phyloP scores from a whole-genome alignment of 2,797 vertebrate genomes.

The Parauchenoglanis punctatus region DNA sequence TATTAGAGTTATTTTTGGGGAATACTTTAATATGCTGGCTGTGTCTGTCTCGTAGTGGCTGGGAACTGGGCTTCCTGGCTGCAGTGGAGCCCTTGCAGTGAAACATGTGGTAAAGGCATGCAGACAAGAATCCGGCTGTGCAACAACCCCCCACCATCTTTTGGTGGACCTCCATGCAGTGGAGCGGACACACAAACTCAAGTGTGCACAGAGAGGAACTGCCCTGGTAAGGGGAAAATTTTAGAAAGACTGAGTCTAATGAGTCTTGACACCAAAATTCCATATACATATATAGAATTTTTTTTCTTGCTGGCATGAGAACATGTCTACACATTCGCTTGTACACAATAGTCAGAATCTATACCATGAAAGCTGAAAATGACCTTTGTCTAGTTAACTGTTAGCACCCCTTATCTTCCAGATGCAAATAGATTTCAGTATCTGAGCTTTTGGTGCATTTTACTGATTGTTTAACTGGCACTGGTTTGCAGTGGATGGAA shows the following conservation, averaged over 20 bases:
- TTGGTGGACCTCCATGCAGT: slow-evolving; percentile 78
- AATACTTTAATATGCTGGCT: neutral
- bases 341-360: neutral
- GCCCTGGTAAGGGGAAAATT: slow-evolving; percentile 80
- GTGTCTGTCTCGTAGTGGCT: slow-evolving; percentile 72
- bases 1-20: neutral
- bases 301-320: neutral
- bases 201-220: slow-evolving; percentile 84
- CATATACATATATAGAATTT: neutral
- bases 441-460: neutral
- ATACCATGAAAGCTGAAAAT: neutral
- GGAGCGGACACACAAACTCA: slow-evolving; percentile 87
- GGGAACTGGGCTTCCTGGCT: slow-evolving; percentile 92
- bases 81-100: slow-evolving; percentile 88
- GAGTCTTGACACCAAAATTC: neutral
- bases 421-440: neutral
- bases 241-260: neutral
- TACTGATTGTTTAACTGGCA: neutral
- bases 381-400: neutral
- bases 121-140: slow-evolving; percentile 87
- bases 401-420: neutral
- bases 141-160: slow-evolving; percentile 85
- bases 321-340: neutral
- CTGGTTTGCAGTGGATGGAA: slow-evolving; percentile 86
- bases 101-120: slow-evolving; percentile 87